Evolutionary conservation across 2,113 vertebrate genomes (phyloP), one percentile per base, ranked within the genome.

Genomic region (Lota lota): DNA sequence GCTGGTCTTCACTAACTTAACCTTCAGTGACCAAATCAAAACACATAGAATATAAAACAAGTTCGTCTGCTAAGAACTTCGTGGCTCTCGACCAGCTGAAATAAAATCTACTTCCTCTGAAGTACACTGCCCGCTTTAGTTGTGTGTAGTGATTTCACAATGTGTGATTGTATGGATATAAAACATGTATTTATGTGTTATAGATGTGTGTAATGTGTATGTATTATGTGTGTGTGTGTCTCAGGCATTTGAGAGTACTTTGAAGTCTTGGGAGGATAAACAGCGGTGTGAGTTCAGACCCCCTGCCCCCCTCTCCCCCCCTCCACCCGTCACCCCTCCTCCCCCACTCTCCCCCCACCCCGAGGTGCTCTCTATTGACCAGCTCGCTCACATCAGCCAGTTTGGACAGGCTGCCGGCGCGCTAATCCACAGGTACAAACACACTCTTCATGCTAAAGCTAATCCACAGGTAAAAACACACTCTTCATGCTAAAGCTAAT

Each of bases 221-320:
- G 17, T 56, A 3, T 56, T 53, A 22, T 65, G 7, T 62, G 57
- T 57, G 22, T 65, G 20, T 73, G 47, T 53, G 59, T 11, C 2
- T 67, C 61, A 99, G 97, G 97, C 95, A 0, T 99, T 99, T 73
- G 97, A 99, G 81, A 98, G 88, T 87, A 98, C 96, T 1, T 80
- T 99, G 57, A 99, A 99, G 83, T 99, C 97, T 4, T 99, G 97
- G 97, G 96, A 99, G 72, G 96, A 99, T 85, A 99, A 99, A 78
- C 97, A 99, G 88, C 97, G 93, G 79, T 95, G 95, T 36, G 97
- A 99, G 64, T 92, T 97, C 84, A 47, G 40, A 47, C 6, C 67
- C 90, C 93, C 0, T 92, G 95, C 18, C 87, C 92, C 0, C 1
- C 87, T 80, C 0, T 90, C 83, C 40, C 88, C 77, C 78, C 82